phyloP scores from a whole-genome alignment of 64 coral and sea anemone genomes.

The Montipora sp. region DNA sequence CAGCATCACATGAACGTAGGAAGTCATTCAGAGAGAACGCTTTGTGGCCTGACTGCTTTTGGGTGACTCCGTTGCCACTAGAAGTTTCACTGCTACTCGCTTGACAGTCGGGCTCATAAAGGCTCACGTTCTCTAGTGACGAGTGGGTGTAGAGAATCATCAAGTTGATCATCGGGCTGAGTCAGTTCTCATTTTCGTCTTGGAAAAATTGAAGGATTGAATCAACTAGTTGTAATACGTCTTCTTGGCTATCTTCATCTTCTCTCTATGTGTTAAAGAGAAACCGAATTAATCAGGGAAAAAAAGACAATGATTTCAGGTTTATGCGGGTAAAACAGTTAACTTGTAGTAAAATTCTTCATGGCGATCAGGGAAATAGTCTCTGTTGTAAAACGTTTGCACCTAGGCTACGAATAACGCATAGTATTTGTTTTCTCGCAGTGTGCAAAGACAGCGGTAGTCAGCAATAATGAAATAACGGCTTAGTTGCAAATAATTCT shows the following conservation, averaged over 20 bases:
- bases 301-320: background rate
- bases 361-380: no score
- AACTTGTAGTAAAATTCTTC: no score
- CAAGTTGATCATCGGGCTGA: background rate
- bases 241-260: conserved; percentile 19
- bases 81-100: conserved; percentile 33
- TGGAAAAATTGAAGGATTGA: no score
- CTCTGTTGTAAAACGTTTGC: no score
- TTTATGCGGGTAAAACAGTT: no score
- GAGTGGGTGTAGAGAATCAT: background rate
- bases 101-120: conserved; percentile 49
- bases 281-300: background rate
- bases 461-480: no score
- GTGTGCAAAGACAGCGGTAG: no score
- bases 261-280: background rate
- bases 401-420: no score
- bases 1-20: conserved; percentile 37
- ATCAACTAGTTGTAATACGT: background rate
- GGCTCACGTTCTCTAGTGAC: background rate
- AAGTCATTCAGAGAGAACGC: conserved; percentile 25
- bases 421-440: no score
- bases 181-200: no score
- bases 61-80: background rate
- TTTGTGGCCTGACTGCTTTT: conserved; percentile 9
- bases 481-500: no score